Evolutionary conservation across 1,140 invertebrate species (phyloP).

Genomic region (Mylabris phalerata): DNA sequence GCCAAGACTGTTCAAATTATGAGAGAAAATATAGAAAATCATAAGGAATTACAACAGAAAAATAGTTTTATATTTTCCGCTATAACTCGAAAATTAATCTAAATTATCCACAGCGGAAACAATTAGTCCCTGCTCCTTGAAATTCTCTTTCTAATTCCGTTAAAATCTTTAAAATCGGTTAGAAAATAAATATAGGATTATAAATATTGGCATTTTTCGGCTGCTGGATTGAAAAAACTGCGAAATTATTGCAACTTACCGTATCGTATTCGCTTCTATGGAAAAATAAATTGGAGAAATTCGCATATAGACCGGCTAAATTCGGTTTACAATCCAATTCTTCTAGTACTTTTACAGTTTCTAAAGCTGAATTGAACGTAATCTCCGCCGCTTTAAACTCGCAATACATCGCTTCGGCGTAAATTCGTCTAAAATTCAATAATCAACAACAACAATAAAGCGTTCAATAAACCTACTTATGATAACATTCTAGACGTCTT

Average conservation of each 20-base stretch:
- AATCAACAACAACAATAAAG: constrained; percentile 1
- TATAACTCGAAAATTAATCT: no score
- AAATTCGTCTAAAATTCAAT: constrained; percentile 59
- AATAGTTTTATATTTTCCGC: no score
- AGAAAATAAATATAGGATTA: no score
- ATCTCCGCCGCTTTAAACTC: constrained; percentile 63
- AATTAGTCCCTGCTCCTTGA: no score
- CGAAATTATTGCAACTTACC: constrained; percentile 27
- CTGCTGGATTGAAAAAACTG: no score
- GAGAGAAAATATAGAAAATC: no score
- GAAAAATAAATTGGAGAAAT: constrained; percentile 73
- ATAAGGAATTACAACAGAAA: no score
- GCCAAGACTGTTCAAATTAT: no score
- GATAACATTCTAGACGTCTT: constrained; percentile 60
- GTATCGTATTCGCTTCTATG: constrained; percentile 75
- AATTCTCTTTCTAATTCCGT: no score
- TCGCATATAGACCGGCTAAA: constrained; percentile 66
- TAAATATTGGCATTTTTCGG: no score
- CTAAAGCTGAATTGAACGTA: constrained; percentile 48
- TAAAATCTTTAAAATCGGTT: no score
- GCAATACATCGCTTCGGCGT: constrained; percentile 73
- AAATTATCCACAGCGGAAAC: no score
- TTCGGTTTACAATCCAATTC: constrained; percentile 46
- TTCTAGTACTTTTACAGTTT: constrained; percentile 42
- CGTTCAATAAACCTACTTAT: constrained; percentile 49